Evolutionary conservation across 1,140 invertebrate species (phyloP).

Genomic region (Pachyrhynchus sulphureomaculatus): DNA sequence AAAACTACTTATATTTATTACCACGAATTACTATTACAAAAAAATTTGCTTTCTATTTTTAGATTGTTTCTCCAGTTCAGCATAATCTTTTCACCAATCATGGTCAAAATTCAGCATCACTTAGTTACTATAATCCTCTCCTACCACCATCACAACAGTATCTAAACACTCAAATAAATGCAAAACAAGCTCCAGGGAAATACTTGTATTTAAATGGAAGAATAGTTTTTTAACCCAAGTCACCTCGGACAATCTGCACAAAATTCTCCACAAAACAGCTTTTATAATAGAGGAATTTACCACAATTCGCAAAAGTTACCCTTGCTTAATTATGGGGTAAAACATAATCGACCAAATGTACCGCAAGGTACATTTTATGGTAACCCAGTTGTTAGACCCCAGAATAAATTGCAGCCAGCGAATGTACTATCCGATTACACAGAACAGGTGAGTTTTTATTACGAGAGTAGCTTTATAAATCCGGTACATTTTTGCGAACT

Average conservation of each 20-base stretch:
- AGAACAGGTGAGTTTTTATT: conserved; percentile 1
- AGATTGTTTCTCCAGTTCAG: conserved; percentile 13
- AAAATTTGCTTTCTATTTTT: no score
- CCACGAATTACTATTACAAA: no score
- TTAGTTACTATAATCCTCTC: conserved; percentile 7
- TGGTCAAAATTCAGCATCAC: conserved; percentile 1
- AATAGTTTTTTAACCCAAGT: conserved; percentile 4
- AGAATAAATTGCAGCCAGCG: neutral
- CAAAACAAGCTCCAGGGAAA: neutral
- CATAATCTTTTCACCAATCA: conserved; percentile 8
- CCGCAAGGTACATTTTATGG: neutral
- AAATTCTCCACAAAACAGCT: neutral
- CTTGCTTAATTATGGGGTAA: neutral
- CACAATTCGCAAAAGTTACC: conserved; percentile 23
- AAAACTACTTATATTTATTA: no score
- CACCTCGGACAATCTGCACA: neutral
- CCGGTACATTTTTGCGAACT: no score
- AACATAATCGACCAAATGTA: neutral
- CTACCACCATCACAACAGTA: neutral
- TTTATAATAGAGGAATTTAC: conserved; percentile 8
- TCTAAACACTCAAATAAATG: neutral
- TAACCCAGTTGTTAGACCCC: no score
- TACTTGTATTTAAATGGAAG: conserved; percentile 17
- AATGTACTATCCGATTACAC: conserved; percentile 1
- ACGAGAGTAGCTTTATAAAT: no score